Base-by-base conservation (phyloP, 92 coral and sea anemone species). In the Epizoanthus ramosus region DNA sequence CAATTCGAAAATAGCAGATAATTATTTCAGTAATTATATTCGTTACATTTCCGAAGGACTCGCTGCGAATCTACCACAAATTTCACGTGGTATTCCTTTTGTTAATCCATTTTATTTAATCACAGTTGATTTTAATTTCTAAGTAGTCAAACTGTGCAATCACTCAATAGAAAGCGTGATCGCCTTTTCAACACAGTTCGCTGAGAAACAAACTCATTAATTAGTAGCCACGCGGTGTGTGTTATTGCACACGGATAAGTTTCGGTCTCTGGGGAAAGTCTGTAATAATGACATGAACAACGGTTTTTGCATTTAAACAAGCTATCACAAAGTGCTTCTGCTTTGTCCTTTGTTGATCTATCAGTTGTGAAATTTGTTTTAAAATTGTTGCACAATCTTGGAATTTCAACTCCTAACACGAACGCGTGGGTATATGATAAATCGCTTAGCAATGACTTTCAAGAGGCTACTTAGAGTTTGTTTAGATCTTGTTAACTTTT, bases 241-340 rank as follows among this genome's bases (percentile, higher is more conserved):
- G n/a, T 35, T 57, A n/a, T 57, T 33, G 35, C n/a, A 16, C 23
- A 5, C 10, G 4, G 1, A 5, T 25, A 57, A 47, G 10, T 8
- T 35, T 75, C 8, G 12, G 8, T 57, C 64, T 61, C 80, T 6
- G 4, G 80, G 80, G 80, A 57, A 75, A 12, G 3, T 6, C 10
- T 67, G 14, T 50, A 50, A 50, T 12, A 50, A 50, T 50, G 14
- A 12, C 54, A 0, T 50, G 54, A 50, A 37, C 16, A 65, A 18
- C 70, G 70, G 70, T 65, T 63, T 64, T 65, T 15, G 59, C 43
- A 52, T 22, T 43, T 53, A 65, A 24, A 18, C 2, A 74, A 54
- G 3, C 50, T 16, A 23, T 73, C 47, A 64, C 57, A 31, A 74
- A 8, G 35, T 15, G 1, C 41, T 74, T 53, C n/a, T 18, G 4